Base-by-base conservation (phyloP, 2,888 invertebrate genomes). In the Peribatodes rhomboidaria region DNA sequence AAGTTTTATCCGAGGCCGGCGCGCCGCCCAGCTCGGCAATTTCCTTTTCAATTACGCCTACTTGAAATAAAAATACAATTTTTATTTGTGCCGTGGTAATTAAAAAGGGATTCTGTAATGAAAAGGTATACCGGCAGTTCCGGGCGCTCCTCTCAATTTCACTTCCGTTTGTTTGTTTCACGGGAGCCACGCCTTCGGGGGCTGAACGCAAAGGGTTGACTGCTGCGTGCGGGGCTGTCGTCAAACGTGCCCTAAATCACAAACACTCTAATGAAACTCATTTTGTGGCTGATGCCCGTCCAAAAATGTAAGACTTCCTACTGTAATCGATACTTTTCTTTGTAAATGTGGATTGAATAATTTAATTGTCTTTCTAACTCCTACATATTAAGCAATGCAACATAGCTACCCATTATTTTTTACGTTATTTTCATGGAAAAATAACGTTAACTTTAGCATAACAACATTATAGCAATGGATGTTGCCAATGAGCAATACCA, bases 91-190 rank as follows among this genome's bases (percentile, higher is more conserved):
- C 86, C 87, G 84, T 87, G 88, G 92, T 92, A 93, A 93, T 93
- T 93, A 93, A 93, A 93, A 92, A 90, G 92, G 92, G 92, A 92
- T 92, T 90, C 87, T 88, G 90, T 92, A 92, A 92, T 92, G 90
- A 91, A 92, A 93, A 92, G 92, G 92, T 93, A 92, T 90, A 90
- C 90, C 86, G 89, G 76, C 86, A 85, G 90, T 92, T 90, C 89
- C 90, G 90, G 90, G 84, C 86, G 88, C 89, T 91, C 86, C 90
- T 92, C 92, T 92, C 90, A 89, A 91, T 92, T 92, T 91, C 85
- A 88, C 87, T 90, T 91, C 90, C 90, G 90, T 90, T 89, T 90
- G 92, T 92, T 92, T 91, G 90, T 88, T 84, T 82, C 84, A 84
- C 76, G 76, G 81, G 80, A 75, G 83, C 87, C 89, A 87, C 89